phyloP scores from a whole-genome alignment of 2,113 vertebrate genomes.

The Peucedramus taeniatus region DNA sequence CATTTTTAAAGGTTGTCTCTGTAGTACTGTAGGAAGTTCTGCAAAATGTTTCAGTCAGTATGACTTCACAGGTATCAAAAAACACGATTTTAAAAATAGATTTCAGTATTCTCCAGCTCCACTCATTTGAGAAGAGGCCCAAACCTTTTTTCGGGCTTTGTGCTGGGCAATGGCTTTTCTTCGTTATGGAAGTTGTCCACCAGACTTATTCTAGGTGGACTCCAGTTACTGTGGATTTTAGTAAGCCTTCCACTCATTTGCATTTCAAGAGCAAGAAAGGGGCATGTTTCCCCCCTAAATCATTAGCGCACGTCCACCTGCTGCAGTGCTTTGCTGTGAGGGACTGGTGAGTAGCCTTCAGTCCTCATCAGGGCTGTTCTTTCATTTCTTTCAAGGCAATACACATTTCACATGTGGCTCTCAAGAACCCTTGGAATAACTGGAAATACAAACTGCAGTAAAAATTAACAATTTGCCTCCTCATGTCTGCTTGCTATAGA shows the following conservation, averaged over 20 bases:
- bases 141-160: background rate
- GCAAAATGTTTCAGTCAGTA: background rate
- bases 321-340: background rate
- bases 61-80: background rate
- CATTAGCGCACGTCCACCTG: background rate
- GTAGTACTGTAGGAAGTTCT: background rate
- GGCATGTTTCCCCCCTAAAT: fast-evolving
- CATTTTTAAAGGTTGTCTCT: background rate
- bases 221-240: background rate
- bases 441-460: background rate
- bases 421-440: background rate
- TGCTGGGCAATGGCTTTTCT: background rate
- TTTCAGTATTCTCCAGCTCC: background rate
- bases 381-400: background rate
- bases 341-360: background rate
- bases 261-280: background rate
- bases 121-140: background rate
- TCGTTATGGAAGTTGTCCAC: background rate
- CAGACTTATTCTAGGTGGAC: background rate
- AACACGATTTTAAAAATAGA: background rate
- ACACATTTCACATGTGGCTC: background rate
- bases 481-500: fast-evolving
- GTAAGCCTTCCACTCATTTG: background rate
- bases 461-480: background rate
- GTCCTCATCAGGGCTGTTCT: background rate